Conservation (phyloP, 2,113 vertebrate genomes). For the Bombycilla garrulus region DNA sequence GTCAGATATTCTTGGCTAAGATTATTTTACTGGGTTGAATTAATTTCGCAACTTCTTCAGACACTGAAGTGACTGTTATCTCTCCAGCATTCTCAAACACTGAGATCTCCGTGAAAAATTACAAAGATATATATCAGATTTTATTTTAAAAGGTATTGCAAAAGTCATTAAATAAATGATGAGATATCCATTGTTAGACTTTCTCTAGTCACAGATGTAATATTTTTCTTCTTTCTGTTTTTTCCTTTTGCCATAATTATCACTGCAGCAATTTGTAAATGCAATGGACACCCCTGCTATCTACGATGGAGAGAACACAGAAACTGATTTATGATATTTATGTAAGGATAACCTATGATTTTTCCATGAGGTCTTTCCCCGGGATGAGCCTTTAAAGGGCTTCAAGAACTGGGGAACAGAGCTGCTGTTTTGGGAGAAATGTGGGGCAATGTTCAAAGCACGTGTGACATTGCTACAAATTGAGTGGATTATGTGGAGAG, state of each 20-base stretch:
- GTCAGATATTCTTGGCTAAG: slow-evolving; percentile 18
- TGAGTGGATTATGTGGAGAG: neutral
- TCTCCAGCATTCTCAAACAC: neutral
- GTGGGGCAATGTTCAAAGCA: neutral
- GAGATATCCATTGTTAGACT: neutral
- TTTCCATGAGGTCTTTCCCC: neutral
- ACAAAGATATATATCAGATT: neutral
- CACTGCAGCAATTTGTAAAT: neutral
- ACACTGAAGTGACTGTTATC: neutral
- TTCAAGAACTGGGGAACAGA: neutral
- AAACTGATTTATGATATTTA: neutral
- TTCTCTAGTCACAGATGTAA: neutral
- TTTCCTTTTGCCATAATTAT: neutral
- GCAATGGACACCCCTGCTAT: neutral
- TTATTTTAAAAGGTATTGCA: slow-evolving; percentile 9
- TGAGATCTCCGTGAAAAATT: neutral
- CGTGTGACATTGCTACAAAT: rapidly evolving
- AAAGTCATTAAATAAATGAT: neutral
- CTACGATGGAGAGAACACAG: neutral
- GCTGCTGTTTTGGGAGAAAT: neutral
- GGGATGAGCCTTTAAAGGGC: neutral
- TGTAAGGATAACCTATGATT: neutral
- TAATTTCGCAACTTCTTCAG: neutral
- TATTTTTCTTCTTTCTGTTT: slow-evolving; percentile 3
- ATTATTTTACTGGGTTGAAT: neutral